phyloP scores from a whole-genome alignment of 2,113 vertebrate species.

The Shinisaurus crocodilurus region DNA sequence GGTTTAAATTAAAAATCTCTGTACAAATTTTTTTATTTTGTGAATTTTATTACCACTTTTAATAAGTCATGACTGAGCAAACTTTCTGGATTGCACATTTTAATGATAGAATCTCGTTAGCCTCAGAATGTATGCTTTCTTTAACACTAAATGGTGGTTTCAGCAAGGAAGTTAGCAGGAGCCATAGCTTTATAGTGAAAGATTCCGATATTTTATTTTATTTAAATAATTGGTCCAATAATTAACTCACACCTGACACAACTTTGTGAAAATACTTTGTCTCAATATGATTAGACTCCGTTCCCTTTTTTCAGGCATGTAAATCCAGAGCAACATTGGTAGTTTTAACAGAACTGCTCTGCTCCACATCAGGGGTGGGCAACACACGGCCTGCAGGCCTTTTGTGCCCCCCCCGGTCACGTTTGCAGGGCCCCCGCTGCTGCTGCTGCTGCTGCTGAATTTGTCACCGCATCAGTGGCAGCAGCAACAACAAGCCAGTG shows the following conservation, averaged over 20 bases:
- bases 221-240: background rate
- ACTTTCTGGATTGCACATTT: background rate
- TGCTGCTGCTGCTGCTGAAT: no score
- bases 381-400: no score
- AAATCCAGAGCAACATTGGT: background rate
- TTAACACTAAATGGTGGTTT: background rate
- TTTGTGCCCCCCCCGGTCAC: no score
- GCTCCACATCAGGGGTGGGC: no score
- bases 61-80: background rate
- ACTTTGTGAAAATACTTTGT: fast-evolving
- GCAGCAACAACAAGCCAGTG: no score
- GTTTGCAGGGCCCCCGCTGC: no score
- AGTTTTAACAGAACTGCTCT: background rate
- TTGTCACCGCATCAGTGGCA: no score
- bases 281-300: background rate
- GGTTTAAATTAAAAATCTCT: no score
- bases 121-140: background rate
- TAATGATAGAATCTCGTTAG: background rate
- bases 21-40: no score
- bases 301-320: background rate
- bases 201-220: background rate
- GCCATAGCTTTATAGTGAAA: background rate
- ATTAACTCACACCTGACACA: background rate
- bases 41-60: background rate
- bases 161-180: background rate